Percentiles rank a stretch among this genome's conserved stretches.
Conservation (phyloP, 2,888 invertebrate genomes). For the Cantharis rufa region DNA sequence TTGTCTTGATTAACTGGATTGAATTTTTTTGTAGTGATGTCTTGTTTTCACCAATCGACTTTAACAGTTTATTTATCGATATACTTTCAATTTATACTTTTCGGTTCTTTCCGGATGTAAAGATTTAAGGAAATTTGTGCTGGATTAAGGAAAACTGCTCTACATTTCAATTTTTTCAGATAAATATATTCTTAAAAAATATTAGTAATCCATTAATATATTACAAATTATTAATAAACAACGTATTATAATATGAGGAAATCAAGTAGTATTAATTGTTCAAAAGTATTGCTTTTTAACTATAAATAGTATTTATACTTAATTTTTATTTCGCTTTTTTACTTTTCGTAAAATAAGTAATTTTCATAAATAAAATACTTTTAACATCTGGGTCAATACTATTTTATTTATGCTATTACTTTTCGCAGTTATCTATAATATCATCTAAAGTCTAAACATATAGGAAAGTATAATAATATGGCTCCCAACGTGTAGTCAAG, state of each 20-base stretch:
- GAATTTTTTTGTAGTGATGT: conserved; percentile 47
- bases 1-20: conserved; percentile 42
- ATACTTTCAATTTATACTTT: background rate
- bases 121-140: background rate
- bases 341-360: background rate
- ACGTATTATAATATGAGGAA: background rate
- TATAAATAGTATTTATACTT: too few species aligned
- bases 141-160: background rate
- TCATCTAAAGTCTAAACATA: background rate
- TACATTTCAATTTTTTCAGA: background rate
- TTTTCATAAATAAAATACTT: background rate
- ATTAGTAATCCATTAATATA: background rate
- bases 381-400: background rate
- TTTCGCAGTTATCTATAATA: background rate
- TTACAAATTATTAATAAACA: background rate
- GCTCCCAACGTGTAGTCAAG: background rate
- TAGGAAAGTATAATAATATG: background rate
- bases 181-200: background rate
- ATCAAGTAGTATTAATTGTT: too few species aligned
- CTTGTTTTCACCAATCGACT: conserved; percentile 44
- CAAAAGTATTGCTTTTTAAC: too few species aligned
- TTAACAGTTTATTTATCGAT: conserved; percentile 29
- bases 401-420: too few species aligned
- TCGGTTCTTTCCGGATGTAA: background rate
- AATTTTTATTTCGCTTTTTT: too few species aligned